These are phyloP conservation scores for Botia kubotai DNA, from an alignment of 2,797 vertebrate genomes.

Conservation along the genomic window DNA sequence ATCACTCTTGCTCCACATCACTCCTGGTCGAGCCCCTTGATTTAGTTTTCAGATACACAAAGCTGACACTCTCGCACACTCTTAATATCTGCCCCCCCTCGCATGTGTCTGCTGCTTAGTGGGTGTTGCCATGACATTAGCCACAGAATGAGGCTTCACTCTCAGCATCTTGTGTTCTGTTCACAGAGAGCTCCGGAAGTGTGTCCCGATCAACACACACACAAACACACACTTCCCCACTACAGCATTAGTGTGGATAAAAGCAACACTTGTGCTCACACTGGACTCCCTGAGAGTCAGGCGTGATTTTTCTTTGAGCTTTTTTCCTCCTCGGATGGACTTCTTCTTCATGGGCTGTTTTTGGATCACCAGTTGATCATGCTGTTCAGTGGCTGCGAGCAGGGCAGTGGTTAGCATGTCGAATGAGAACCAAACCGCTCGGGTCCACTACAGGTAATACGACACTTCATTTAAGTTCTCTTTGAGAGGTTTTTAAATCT, in stretches of 20 bases:
- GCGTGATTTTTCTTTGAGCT: slow-evolving; percentile 54
- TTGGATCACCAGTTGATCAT: slow-evolving; percentile 83
- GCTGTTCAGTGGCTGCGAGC: slow-evolving; percentile 87
- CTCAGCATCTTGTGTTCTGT: slow-evolving; percentile 93
- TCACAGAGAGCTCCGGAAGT: slow-evolving; percentile 85
- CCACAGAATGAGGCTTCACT: slow-evolving; percentile 85
- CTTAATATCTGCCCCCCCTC: slow-evolving; percentile 66
- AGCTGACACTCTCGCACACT: slow-evolving; percentile 57
- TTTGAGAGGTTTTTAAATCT: neutral
- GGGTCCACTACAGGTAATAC: slow-evolving; percentile 95
- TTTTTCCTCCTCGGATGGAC: slow-evolving; percentile 21
- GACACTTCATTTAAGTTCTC: slow-evolving; percentile 10
- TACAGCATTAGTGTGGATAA: slow-evolving; percentile 12
- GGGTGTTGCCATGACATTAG: slow-evolving; percentile 78
- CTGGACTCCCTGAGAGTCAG: slow-evolving; percentile 18
- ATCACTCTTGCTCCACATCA: neutral
- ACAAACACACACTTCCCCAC: slow-evolving; percentile 43
- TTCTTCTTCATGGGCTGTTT: slow-evolving; percentile 64
- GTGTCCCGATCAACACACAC: slow-evolving; percentile 66
- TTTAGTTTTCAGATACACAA: slow-evolving; percentile 50
- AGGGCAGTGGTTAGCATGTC: slow-evolving; percentile 85
- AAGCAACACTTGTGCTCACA: slow-evolving; percentile 7
- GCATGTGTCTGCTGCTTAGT: slow-evolving; percentile 71
- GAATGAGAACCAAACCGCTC: slow-evolving; percentile 86
- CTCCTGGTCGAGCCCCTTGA: slow-evolving; percentile 24